Evolutionary conservation across 2,797 vertebrate species (phyloP), one percentile per base, ranked within the genome.

Genomic region (Gambelia wislizenii): DNA sequence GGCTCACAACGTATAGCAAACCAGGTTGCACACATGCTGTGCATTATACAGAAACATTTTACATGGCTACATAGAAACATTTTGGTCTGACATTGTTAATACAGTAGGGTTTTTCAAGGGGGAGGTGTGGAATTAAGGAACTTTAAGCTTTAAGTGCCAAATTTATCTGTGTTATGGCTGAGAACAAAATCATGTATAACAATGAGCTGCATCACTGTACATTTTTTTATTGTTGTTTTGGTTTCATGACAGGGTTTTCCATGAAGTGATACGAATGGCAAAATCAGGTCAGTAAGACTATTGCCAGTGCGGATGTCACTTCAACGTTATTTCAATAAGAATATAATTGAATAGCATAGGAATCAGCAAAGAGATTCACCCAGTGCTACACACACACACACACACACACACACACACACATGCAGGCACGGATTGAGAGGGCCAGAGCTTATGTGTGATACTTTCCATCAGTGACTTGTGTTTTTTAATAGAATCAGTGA

Each of bases 1-100:
- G n/a, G n/a, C n/a, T n/a, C n/a, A n/a, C n/a, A n/a, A n/a, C n/a
- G n/a, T n/a, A 85, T 85, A 88, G 88, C 22, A 91, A 92, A 78
- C 67, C 84, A 86, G 86, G 13, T 76, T 87, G 92, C 84, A 76
- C 91, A 83, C 94, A 91, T 85, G 92, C 95, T 91, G 87, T 83
- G 92, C 93, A 91, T 95, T 94, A 94, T 84, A 88, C 94, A 94
- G 87, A 88, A 92, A 92, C 89, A 90, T 85, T 94, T 95, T 92
- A 91, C 91, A 89, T 92, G 78, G 90, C 92, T 88, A 56, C 85
- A 92, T 92, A 79, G 91, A 94, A 91, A 84, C 76, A 89, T 89
- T 93, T 89, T 69, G 85, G 86, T 94, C 89, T 54, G 59, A 88
- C 89, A 91, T 89, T 90, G 85, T 47, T 81, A 92, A 87, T 86